phyloP scores from a whole-genome alignment of 2,888 invertebrate species.

The Hecatera dysodea region DNA sequence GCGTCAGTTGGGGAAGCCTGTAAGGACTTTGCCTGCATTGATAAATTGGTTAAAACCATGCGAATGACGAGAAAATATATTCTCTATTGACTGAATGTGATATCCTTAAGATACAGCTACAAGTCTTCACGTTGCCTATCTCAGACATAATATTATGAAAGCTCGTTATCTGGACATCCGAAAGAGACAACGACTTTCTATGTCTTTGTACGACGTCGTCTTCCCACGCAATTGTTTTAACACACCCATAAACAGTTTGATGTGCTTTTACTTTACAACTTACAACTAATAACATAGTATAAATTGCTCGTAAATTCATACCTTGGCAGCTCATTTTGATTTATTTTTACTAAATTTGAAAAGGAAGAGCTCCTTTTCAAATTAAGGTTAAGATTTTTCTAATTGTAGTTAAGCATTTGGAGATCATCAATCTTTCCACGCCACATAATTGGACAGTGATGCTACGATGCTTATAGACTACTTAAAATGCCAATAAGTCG shows the following conservation, averaged over 20 bases:
- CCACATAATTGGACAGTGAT: constrained; percentile 23
- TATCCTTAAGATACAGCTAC: constrained; percentile 8
- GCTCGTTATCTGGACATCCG: constrained; percentile 69
- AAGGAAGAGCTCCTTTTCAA: not conserved
- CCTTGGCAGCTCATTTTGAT: constrained; percentile 17
- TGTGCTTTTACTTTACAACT: constrained; percentile 58
- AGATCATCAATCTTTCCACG: constrained; percentile 30
- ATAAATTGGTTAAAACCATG: not conserved
- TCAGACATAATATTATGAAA: constrained; percentile 69
- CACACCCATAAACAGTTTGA: constrained; percentile 62
- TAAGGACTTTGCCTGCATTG: constrained; percentile 3
- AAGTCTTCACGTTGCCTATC: constrained; percentile 44
- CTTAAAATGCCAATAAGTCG: constrained; percentile 55
- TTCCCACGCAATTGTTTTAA: constrained; percentile 84
- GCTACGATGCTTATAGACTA: constrained; percentile 23
- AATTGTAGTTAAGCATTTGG: constrained; percentile 18
- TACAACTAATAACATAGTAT: constrained; percentile 34
- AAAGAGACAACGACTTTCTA: constrained; percentile 66
- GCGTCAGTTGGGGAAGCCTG: constrained; percentile 3
- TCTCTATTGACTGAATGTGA: constrained; percentile 10
- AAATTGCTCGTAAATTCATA: constrained; percentile 28
- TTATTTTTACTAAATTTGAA: constrained; percentile 5
- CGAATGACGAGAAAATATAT: not conserved
- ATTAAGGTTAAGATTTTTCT: not conserved
- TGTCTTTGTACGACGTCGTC: constrained; percentile 76